These are phyloP conservation scores for Allophyes oxyacanthae DNA, from an alignment of 2,888 invertebrate genomes.

Conservation along the genomic window DNA sequence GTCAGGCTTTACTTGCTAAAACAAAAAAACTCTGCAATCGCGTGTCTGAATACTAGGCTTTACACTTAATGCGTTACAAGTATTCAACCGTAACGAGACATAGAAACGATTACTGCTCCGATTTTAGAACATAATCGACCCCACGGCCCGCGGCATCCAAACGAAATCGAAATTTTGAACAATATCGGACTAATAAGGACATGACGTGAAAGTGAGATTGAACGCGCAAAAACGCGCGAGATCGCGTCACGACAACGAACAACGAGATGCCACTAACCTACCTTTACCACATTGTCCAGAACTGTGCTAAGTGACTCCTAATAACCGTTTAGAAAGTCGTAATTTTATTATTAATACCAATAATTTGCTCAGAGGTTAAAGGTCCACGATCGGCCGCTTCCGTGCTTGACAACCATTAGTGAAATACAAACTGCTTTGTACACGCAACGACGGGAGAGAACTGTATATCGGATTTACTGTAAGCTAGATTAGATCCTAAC, in stretches of 20 bases:
- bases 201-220: slow-evolving; percentile 79
- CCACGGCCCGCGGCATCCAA: slow-evolving; percentile 59
- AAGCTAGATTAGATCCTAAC: slow-evolving; percentile 51
- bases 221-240: slow-evolving; percentile 68
- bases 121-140: slow-evolving; percentile 52
- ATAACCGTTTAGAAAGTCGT: slow-evolving; percentile 80
- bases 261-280: slow-evolving; percentile 52
- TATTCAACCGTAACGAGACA: slow-evolving; percentile 45
- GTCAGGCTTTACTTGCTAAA: slow-evolving; percentile 8
- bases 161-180: slow-evolving; percentile 79
- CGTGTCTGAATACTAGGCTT: slow-evolving; percentile 41
- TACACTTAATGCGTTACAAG: slow-evolving; percentile 37
- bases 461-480: slow-evolving; percentile 60
- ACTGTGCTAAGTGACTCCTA: slow-evolving; percentile 67
- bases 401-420: slow-evolving; percentile 68
- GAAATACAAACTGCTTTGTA: slow-evolving; percentile 59
- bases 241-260: slow-evolving; percentile 55
- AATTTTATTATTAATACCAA: slow-evolving; percentile 73
- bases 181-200: slow-evolving; percentile 82
- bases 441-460: slow-evolving; percentile 61
- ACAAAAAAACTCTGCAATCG: slow-evolving; percentile 30
- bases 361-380: slow-evolving; percentile 71
- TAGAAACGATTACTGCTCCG: slow-evolving; percentile 49
- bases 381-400: slow-evolving; percentile 69
- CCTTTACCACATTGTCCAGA: slow-evolving; percentile 56